Evolutionary conservation across 2,113 vertebrate species (phyloP).

Genomic region (Heloderma charlesbogerti): DNA sequence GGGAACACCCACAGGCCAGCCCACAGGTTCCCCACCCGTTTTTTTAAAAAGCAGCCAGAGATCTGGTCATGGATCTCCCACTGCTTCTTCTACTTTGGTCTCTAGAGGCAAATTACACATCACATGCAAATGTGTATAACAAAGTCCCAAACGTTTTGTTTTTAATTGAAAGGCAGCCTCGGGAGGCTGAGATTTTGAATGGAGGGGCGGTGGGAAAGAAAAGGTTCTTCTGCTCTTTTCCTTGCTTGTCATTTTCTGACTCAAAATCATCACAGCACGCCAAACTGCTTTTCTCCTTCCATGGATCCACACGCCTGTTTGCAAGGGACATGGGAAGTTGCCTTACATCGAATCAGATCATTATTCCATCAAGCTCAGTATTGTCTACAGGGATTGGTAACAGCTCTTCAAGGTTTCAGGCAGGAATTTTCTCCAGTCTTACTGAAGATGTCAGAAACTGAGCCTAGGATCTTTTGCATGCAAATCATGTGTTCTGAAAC

Average conservation of each 20-base stretch:
- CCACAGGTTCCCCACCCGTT: background rate
- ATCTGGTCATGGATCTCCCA: background rate
- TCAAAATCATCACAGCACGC: background rate
- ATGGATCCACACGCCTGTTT: background rate
- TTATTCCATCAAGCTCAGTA: background rate
- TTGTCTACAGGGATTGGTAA: background rate
- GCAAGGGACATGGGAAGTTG: background rate
- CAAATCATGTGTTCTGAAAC: background rate
- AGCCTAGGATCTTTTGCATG: background rate
- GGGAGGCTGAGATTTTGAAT: background rate
- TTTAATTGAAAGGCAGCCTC: background rate
- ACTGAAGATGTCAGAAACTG: background rate
- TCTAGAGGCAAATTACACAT: background rate
- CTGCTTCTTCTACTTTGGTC: background rate
- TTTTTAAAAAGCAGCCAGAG: background rate
- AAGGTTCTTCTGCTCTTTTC: too few relatives aligned
- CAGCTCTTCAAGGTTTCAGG: background rate
- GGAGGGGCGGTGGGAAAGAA: background rate
- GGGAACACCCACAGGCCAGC: too few relatives aligned
- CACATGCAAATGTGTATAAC: background rate
- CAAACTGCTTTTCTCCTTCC: background rate
- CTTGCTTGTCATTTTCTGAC: background rate
- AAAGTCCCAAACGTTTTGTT: background rate
- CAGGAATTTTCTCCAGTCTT: too few relatives aligned
- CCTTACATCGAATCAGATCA: background rate